These are phyloP conservation scores for Leptura quadrifasciata DNA, from an alignment of 2,888 invertebrate species.

Conservation along the genomic window DNA sequence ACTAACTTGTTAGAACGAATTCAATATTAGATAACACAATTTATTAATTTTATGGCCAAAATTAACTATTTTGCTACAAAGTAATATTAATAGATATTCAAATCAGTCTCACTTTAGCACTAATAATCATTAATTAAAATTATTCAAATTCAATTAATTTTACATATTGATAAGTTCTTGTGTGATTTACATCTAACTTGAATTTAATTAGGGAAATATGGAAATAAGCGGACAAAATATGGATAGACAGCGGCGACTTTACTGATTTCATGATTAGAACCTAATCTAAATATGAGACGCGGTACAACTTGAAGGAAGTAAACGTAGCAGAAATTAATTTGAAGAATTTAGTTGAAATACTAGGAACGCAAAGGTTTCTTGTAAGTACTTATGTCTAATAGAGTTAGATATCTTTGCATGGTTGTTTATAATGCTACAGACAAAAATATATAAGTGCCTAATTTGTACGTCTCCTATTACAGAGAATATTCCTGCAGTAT, in stretches of 20 bases:
- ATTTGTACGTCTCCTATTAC: too few species aligned
- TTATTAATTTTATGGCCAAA: slow-evolving; percentile 32
- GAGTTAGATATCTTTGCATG: too few species aligned
- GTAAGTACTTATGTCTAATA: too few species aligned
- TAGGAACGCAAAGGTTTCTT: too few species aligned
- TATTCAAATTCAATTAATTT: slow-evolving; percentile 47
- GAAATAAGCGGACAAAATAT: not conserved
- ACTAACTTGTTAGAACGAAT: slow-evolving; percentile 26
- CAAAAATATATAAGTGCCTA: too few species aligned
- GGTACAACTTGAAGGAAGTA: not conserved
- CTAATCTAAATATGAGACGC: not conserved
- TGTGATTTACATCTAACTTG: slow-evolving; percentile 31
- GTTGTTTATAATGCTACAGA: too few species aligned
- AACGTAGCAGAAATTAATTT: not conserved
- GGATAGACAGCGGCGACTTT: slow-evolving; percentile 10
- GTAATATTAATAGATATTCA: slow-evolving; percentile 44
- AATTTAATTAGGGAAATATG: slow-evolving; percentile 33
- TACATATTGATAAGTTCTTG: slow-evolving; percentile 34
- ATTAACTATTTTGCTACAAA: slow-evolving; percentile 10
- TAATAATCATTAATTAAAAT: slow-evolving; percentile 49
- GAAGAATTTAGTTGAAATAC: too few species aligned
- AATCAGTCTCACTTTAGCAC: slow-evolving; percentile 47
- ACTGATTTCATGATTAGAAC: not conserved
- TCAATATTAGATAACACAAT: slow-evolving; percentile 34
- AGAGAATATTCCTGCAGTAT: too few species aligned